Evolutionary conservation across 2,888 invertebrate genomes (phyloP), one percentile per base, ranked within the genome.

Genomic region (Athalia rosae): DNA sequence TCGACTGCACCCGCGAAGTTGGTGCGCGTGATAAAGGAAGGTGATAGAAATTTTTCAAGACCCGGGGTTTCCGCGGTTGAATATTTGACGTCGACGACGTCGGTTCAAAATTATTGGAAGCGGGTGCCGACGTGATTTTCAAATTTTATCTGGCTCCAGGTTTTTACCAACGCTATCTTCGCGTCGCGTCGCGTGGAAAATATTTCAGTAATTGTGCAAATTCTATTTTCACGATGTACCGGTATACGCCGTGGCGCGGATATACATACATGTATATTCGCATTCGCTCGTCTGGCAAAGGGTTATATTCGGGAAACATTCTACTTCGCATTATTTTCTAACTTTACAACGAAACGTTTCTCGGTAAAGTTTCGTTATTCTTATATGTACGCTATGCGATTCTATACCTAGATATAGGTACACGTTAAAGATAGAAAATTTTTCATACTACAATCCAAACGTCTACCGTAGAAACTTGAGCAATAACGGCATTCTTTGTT

Each of bases 401-500:
- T 28, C 0, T 28, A 28, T 28, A 28, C 28, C 28, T 28, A 28
- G 28, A 28, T 2, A 28, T 1, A 28, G 2, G 28, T 28, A 28
- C 61, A n/a, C n/a, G n/a, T n/a, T 58, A 58, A 58, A 71, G 58
- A 56, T 58, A 47, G 71, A 56, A 71, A 71, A 71, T 71, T 71
- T 58, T 58, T 71, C 71, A 71, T 71, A 71, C 56, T 71, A 28
- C 71, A 71, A 58, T 43, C 58, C 13, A 45, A 45, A 71, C 71
- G 71, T 71, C 71, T 71, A 58, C 58, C 45, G 71, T 6, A 53
- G 43, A 74, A 74, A 74, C 53, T 74, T 74, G 61, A 62, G 61
- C 74, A 74, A 61, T 74, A 74, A 61, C 74, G 61, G 74, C 61
- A 62, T 61, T 74, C 74, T 74, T 74, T 61, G 74, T 74, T 74